Base-by-base conservation (phyloP, 2,797 vertebrate species). In the Schizopygopsis malacanthus region DNA sequence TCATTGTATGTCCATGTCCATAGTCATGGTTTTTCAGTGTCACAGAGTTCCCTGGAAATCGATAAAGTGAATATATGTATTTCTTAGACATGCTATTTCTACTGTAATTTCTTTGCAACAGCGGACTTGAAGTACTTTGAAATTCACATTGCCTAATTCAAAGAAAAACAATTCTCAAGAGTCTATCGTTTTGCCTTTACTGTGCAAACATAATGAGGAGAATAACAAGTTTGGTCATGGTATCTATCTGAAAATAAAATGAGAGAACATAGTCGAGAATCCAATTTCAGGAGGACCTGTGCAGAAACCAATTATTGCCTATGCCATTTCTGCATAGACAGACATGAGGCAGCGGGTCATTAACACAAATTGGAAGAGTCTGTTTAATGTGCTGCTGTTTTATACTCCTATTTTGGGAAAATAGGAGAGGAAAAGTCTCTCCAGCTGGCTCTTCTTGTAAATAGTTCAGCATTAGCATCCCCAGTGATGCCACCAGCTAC, bases 271-370 rank as follows among this genome's bases (percentile, higher is more conserved):
- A 93, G 94, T 93, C 92, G 90, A 93, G 94, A 95, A 95, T 93
- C 92, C 91, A 93, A 94, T 94, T 95, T 93, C 85, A 92, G 91
- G 87, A 90, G 90, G 91, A 91, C 89, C 50, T 59, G 90, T 91
- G 92, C 88, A 91, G 92, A 93, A 94, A 93, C 90, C 93, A 94
- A 94, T 94, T 95, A 94, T 91, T 90, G 91, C 92, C 78, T 87
- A 84, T 76, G 52, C 73, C 20, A 65, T 82, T 86, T 87, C 69
- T 88, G 81, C 73, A 33, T 88, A 84, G 87, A 80, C 82, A 63
- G 79, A 81, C 81, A 54, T 7, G 45, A 69, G 70, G 78, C 77
- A 76, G 75, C 18, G 61, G 72, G 6, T 54, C 81, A 69, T 79
- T 87, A 87, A 83, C 56, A 59, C 78, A 77, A 37, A 76, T 25